Base-by-base conservation (phyloP, 2,888 invertebrate genomes). In the Thelaira solivaga region DNA sequence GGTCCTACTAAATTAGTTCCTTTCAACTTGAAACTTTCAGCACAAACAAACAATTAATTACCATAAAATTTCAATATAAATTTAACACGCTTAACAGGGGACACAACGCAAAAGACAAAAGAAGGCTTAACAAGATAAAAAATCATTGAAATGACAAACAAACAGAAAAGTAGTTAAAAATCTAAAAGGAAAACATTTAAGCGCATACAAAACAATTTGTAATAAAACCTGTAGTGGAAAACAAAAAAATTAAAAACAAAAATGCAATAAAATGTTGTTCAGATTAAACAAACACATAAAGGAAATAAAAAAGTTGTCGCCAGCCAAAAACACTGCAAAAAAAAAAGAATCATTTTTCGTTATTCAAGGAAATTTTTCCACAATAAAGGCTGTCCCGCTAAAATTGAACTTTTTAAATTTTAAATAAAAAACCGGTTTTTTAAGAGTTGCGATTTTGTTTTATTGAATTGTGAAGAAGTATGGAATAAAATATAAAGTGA, bases 191-290 rank as follows among this genome's bases (percentile, higher is more conserved):
- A 75, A 80, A 76, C 80, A 82, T 80, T 81, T 78, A 81, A 80
- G 82, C 81, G 82, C 81, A 80, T 76, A 74, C 80, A 36, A 69
- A 78, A 80, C 80, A 79, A 81, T 82, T 82, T 82, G 80, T 82
- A 80, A 81, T 68, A 62, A 72, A 74, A 67, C 62, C 68, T 80
- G 76, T 49, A 68, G 67, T 45, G 26, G 47, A 43, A 45, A 3
- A 51, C 49, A 39, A 74, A n/a, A n/a, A n/a, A n/a, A n/a, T n/a
- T n/a, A n/a, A n/a, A n/a, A n/a, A n/a, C n/a, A n/a, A 62, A 41
- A 43, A 16, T 8, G 10, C n/a, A 41, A 71, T 20, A 53, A 53
- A 39, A 61, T 16, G 13, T 18, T 29, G n/a, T 24, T n/a, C 13
- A 26, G 31, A 64, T 16, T 16, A 43, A 59, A 59, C 3, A 16